Conservation (phyloP, 2,797 vertebrate species). For the Sebastiscus tertius region DNA sequence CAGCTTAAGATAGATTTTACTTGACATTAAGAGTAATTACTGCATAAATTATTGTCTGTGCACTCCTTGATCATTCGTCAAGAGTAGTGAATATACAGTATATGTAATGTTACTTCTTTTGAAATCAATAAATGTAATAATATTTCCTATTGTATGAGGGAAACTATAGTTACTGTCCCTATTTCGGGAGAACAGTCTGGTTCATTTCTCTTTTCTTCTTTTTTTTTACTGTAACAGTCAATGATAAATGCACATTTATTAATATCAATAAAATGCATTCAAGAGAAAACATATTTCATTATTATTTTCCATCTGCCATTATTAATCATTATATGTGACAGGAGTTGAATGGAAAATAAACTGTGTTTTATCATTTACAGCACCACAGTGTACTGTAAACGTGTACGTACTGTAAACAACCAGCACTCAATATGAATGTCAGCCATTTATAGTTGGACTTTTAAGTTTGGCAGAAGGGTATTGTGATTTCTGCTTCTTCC, state of each 20-base stretch:
- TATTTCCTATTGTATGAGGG: conserved; percentile 40
- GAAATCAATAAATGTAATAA: conserved; percentile 35
- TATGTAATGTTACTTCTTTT: conserved; percentile 48
- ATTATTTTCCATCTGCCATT: neutral
- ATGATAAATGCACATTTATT: conserved; percentile 38
- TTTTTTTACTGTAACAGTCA: conserved; percentile 46
- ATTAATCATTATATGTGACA: neutral
- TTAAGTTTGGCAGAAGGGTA: neutral
- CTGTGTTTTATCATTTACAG: neutral
- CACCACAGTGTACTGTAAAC: neutral
- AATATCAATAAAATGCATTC: conserved; percentile 59
- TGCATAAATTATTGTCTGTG: conserved; percentile 37
- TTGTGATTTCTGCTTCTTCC: neutral
- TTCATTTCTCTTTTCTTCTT: conserved; percentile 11
- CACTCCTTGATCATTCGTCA: conserved; percentile 29
- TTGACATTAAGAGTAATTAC: conserved; percentile 40
- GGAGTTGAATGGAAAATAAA: neutral
- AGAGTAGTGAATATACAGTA: conserved; percentile 39
- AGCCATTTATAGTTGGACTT: conserved; percentile 2
- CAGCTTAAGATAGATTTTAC: conserved; percentile 51
- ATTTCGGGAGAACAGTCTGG: conserved; percentile 19
- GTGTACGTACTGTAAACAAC: conserved; percentile 3
- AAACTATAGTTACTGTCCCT: conserved; percentile 24
- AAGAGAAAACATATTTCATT: conserved; percentile 11
- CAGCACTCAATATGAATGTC: neutral